phyloP scores from a whole-genome alignment of 1,140 invertebrate genomes.

The Drosophila erecta region DNA sequence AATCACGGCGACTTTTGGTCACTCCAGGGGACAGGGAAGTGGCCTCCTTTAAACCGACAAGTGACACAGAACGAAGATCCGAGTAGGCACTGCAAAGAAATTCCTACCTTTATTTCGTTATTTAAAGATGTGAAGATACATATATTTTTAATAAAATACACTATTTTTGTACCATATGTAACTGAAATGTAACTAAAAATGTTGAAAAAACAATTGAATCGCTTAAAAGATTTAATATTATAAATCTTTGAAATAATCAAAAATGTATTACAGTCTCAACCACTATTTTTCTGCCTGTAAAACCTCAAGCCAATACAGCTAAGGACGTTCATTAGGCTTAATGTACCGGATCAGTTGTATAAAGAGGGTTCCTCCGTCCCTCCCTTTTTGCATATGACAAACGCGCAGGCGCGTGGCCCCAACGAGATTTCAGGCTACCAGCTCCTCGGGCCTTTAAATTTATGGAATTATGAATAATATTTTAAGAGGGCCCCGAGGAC shows the following conservation, averaged over 20 bases:
- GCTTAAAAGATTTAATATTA: too few species aligned
- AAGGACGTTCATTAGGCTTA: conserved; percentile 80
- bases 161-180: not conserved
- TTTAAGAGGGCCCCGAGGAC: conserved; percentile 69
- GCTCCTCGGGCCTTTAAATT: conserved; percentile 62
- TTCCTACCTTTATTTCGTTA: too few species aligned
- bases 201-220: too few species aligned
- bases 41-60: conserved; percentile 66
- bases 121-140: too few species aligned
- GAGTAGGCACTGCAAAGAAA: not conserved
- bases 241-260: too few species aligned
- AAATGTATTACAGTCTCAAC: not conserved
- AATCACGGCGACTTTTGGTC: conserved; percentile 73
- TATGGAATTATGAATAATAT: conserved; percentile 83
- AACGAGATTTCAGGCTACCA: conserved; percentile 37
- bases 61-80: conserved; percentile 58
- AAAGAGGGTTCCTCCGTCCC: conserved; percentile 26
- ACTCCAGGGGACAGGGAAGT: conserved; percentile 15
- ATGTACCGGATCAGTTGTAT: conserved; percentile 54
- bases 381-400: conserved; percentile 76
- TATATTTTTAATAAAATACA: too few species aligned
- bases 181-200: too few species aligned
- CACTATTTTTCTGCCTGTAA: not conserved
- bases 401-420: conserved; percentile 64
- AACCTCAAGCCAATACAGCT: conserved; percentile 53